phyloP scores from a whole-genome alignment of 2,888 invertebrate species.

The Xestia sexstrigata region DNA sequence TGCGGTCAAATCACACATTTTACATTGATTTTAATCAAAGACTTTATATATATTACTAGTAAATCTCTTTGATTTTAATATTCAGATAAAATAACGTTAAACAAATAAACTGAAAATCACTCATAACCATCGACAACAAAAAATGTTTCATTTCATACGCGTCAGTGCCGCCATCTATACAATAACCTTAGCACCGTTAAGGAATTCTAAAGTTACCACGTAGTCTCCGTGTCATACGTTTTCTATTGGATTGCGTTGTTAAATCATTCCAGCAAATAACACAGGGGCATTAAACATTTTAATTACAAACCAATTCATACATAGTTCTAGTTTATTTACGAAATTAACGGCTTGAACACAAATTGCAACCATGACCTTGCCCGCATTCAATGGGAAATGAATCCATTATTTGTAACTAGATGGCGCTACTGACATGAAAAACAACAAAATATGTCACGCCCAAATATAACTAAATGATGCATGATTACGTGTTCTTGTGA shows the following conservation, averaged over 20 bases:
- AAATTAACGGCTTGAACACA: conserved; percentile 16
- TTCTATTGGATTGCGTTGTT: neutral
- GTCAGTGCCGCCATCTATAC: conserved; percentile 53
- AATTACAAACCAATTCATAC: neutral
- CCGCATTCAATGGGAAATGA: conserved; percentile 31
- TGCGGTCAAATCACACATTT: neutral
- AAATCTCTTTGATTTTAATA: too few species aligned
- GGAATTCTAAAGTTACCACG: conserved; percentile 37
- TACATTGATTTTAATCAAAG: too few species aligned
- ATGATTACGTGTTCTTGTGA: conserved; percentile 83
- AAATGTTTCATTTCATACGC: neutral
- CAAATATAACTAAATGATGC: conserved; percentile 80
- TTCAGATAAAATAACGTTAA: neutral
- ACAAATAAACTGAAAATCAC: neutral
- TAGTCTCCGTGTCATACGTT: conserved; percentile 6
- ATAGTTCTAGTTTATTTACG: neutral
- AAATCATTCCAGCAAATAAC: neutral
- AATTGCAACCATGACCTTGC: conserved; percentile 63
- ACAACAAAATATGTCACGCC: conserved; percentile 82
- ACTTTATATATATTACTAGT: too few species aligned
- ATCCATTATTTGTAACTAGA: conserved; percentile 70
- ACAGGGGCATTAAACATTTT: neutral
- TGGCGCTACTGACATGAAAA: conserved; percentile 76
- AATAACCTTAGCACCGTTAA: conserved; percentile 20
- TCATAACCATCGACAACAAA: conserved; percentile 3